These are phyloP conservation scores for Ceratotherium simum DNA, from an alignment of 2,113 vertebrate species.

Conservation along the genomic window DNA sequence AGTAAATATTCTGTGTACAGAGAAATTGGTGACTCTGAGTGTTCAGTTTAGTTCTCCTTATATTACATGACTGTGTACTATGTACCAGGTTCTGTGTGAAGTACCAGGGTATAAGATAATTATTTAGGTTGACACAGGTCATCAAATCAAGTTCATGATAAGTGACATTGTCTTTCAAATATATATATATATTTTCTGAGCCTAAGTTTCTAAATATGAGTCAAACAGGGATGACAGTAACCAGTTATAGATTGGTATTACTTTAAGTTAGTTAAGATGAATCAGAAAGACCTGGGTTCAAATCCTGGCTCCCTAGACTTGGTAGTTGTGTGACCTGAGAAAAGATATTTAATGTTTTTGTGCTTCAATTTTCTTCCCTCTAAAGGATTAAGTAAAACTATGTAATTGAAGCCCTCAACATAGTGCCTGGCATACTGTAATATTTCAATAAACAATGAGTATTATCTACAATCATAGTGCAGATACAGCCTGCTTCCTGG, in stretches of 20 bases:
- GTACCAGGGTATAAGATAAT: neutral
- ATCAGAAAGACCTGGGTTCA: neutral
- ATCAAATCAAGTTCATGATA: neutral
- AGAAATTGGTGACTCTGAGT: neutral
- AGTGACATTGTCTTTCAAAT: neutral
- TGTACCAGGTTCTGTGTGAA: neutral
- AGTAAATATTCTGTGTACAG: slow-evolving; percentile 43
- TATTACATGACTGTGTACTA: neutral
- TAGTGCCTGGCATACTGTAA: neutral
- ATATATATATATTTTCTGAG: neutral
- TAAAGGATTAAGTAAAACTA: neutral
- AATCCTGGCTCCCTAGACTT: neutral
- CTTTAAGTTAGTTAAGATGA: neutral
- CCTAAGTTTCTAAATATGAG: slow-evolving; percentile 14
- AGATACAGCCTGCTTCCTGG: neutral
- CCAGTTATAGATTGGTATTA: neutral
- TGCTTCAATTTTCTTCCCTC: neutral
- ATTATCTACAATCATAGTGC: neutral
- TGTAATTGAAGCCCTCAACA: neutral
- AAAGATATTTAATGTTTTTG: neutral
- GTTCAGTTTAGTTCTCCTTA: neutral
- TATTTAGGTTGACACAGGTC: neutral
- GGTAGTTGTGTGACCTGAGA: neutral
- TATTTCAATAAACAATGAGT: neutral
- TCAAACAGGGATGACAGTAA: neutral